Percentiles rank a stretch among this genome's conserved stretches.
These are phyloP conservation scores for Todiramphus chloris DNA, from an alignment of 2,113 vertebrate species.

Conservation along the genomic window DNA sequence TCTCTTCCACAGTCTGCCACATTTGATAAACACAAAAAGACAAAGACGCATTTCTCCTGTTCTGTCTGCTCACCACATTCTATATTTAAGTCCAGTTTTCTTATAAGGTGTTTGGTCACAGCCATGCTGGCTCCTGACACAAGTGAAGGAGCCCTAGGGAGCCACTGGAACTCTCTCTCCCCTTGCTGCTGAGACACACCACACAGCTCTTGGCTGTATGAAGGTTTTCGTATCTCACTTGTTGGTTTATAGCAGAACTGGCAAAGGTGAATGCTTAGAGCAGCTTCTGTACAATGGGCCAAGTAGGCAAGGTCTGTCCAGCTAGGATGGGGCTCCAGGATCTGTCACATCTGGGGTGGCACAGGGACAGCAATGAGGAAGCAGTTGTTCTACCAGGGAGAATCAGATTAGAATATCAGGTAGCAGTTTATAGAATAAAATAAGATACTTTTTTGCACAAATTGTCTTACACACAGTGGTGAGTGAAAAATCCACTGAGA, in stretches of 20 bases:
- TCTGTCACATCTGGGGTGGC: background rate
- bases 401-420: background rate
- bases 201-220: background rate
- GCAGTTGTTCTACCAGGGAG: background rate
- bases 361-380: background rate
- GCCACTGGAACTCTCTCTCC: background rate
- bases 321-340: background rate
- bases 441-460: background rate
- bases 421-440: background rate
- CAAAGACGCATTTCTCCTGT: background rate
- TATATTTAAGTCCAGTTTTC: background rate
- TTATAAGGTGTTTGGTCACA: background rate
- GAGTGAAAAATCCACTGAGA: constrained; percentile 25
- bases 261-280: background rate
- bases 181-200: background rate
- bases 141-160: background rate
- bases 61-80: fast-evolving
- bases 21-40: background rate
- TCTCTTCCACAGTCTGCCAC: background rate
- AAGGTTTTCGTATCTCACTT: background rate
- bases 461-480: background rate
- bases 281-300: background rate
- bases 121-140: background rate
- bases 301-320: background rate
- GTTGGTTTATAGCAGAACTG: background rate